Base-by-base conservation (phyloP, 53 echinoderm and acorn worm species). In the Temnopleurus reevesii region DNA sequence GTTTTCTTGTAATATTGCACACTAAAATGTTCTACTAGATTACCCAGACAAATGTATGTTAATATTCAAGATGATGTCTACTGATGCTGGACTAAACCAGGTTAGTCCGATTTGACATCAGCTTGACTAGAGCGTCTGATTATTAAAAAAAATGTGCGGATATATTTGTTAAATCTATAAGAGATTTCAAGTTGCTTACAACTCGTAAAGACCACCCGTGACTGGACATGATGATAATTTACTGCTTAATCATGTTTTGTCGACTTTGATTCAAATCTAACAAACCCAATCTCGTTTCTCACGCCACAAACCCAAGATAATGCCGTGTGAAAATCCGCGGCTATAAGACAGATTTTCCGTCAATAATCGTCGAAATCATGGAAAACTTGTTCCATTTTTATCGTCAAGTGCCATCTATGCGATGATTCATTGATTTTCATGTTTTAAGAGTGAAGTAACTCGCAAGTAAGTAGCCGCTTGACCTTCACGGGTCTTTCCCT, bases 391-490 rank as follows among this genome's bases (percentile, higher is more conserved):
- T 28, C 27, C 49, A 77, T 79, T 8, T 51, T 27, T 79, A 49
- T 46, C 79, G 19, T 21, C 30, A 6, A 27, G 79, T 79, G 38
- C 46, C 46, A 79, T 71, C 71, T 41, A 41, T 41, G 53, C 15
- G 79, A 79, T 49, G 79, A 79, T 26, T 77, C 79, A 77, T 77
- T 1, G 29, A 26, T 79, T 79, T 79, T 15, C 27, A 49, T 79
- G 12, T 79, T 29, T 79, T 15, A 46, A 46, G 4, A 47, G 51
- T 79, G 46, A 79, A 79, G 49, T 79, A 47, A 4, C 49, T 49
- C 79, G 30, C 79, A 79, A 79, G 79, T 79, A 79, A 49, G 79
- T 79, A 79, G 79, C 79, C 83, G 56, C 54, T 83, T 83, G 83
- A 55, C 83, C 83, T 83, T 55, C 83, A 8, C 4, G 57, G n/a